Evolutionary conservation across 2,113 vertebrate species (phyloP), one percentile per base, ranked within the genome.

Genomic region (Sarotherodon lohbergeri): DNA sequence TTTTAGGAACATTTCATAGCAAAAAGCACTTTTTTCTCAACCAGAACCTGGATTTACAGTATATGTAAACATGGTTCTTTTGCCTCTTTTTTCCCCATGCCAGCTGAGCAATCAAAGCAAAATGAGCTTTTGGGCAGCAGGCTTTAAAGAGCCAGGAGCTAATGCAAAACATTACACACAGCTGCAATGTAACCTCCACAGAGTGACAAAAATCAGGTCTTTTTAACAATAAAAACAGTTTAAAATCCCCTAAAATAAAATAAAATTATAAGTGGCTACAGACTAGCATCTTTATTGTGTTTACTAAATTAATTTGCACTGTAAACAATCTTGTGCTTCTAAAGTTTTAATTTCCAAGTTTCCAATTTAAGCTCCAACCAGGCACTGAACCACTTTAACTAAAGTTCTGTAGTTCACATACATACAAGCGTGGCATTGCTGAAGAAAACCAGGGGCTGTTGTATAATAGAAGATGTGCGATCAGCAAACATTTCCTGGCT

Each of bases 401-500:
- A 29, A 32, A n/a, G 27, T 32, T 50, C 73, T 32, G 10, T n/a
- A 19, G 46, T 32, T 52, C 27, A 12, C 46, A 73, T 19, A 13
- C 57, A 13, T 19, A 57, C 55, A 17, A 61, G 9, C 4, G 73
- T 32, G 50, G 9, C 59, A 8, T 19, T 16, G 17, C 36, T 57
- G 55, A 59, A 78, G 56, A 56, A 78, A 71, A 86, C 81, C 63
- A 48, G 54, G 50, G 7, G 57, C 61, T 81, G 85, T 14, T 59
- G 24, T 17, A 54, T 32, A 32, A 83, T 3, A 24, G 63, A 86
- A 90, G 82, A 55, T 63, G 86, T 80, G 76, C 29, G 57, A 89
- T 93, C 88, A 94, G 90, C 86, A 93, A 93, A 90, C 59, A 63
- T 88, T 84, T 86, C 50, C 56, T 36, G 85, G 81, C 57, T 93